Conservation (phyloP, 2,797 vertebrate species). For the Pseudochirops cupreus region DNA sequence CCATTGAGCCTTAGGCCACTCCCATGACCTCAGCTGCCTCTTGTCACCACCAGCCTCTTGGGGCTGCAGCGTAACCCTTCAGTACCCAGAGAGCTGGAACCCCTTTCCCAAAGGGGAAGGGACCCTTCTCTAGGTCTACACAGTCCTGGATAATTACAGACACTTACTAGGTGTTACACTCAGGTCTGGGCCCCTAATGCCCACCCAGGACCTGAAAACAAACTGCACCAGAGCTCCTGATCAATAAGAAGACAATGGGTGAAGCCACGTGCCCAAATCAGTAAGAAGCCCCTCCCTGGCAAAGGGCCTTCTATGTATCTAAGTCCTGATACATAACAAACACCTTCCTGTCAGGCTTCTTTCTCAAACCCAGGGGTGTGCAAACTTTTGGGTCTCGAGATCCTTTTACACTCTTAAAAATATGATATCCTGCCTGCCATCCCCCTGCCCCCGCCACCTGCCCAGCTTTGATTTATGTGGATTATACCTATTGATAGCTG, state of each 20-base stretch:
- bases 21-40: slow-evolving; percentile 86
- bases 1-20: slow-evolving; percentile 84
- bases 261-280: not conserved
- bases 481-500: not conserved
- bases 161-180: not conserved
- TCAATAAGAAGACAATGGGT: not conserved
- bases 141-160: no score
- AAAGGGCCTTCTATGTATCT: not conserved
- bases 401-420: not conserved
- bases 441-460: not conserved
- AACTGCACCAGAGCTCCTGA: not conserved
- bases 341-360: not conserved
- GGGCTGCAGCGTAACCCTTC: slow-evolving; percentile 12
- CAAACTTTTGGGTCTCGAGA: not conserved
- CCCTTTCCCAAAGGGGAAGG: not conserved
- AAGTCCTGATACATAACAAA: not conserved
- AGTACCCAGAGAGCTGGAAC: not conserved
- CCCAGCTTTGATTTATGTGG: not conserved
- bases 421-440: not conserved
- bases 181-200: not conserved
- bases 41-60: slow-evolving; percentile 86
- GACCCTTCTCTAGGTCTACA: not conserved
- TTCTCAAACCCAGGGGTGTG: not conserved
- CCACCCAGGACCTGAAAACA: not conserved
- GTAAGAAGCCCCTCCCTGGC: not conserved